Percentiles rank a stretch among this genome's conserved stretches.
phyloP scores from a whole-genome alignment of 2,797 vertebrate species.

The Cyclopterus lumpus region DNA sequence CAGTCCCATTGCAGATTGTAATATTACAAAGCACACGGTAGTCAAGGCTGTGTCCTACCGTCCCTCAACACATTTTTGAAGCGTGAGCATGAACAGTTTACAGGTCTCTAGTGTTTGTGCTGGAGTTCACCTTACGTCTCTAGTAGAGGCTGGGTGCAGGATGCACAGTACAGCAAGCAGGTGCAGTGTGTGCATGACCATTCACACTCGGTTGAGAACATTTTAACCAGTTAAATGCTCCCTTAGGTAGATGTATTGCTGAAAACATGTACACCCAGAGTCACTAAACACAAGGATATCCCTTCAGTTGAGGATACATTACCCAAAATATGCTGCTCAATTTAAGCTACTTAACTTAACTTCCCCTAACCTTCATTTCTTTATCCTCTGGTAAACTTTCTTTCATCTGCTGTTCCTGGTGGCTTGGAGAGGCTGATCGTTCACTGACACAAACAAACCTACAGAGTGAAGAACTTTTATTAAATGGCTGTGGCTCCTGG shows the following conservation, averaged over 20 bases:
- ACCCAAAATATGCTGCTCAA: neutral
- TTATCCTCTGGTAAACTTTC: constrained; percentile 1
- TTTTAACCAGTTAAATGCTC: constrained; percentile 10
- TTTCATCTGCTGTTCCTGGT: neutral
- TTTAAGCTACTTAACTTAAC: neutral
- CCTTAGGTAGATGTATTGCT: neutral
- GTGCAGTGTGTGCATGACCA: constrained; percentile 12
- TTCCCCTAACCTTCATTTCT: neutral
- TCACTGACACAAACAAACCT: neutral
- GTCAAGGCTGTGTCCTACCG: neutral
- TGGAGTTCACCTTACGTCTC: neutral
- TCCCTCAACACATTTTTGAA: too few species aligned
- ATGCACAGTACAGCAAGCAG: neutral
- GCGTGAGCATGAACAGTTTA: neutral
- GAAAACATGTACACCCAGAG: neutral
- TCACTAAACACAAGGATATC: neutral
- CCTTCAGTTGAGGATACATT: neutral
- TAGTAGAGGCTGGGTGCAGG: constrained; percentile 1
- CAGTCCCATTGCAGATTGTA: neutral
- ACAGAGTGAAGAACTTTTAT: neutral
- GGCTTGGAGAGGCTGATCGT: neutral
- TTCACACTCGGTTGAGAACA: constrained; percentile 30
- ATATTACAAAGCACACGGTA: neutral
- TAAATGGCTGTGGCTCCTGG: neutral
- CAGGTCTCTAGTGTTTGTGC: constrained; percentile 1